Base-by-base conservation (phyloP, 2,113 vertebrate species). In the Chinchilla lanigera region DNA sequence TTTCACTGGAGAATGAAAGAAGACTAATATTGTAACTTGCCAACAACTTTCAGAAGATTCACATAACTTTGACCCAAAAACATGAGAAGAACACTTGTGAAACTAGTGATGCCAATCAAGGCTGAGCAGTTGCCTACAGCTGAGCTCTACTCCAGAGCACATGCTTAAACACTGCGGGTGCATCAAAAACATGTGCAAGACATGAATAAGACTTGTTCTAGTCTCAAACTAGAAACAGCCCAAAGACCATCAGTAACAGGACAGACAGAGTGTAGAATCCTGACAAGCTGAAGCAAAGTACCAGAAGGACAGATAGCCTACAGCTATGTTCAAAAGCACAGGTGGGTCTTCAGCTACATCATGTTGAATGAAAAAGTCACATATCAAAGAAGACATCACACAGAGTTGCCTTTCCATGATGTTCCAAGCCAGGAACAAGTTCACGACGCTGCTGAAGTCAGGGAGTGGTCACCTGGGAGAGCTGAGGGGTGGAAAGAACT, bases 231-330 rank as follows among this genome's bases (percentile, higher is more conserved):
- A 4, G 19, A 89, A 89, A 73, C 14, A 38, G 4, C 35, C 63
- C 52, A 2, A 38, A 35, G 28, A 41, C 47, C 16, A 20, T 28
- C 69, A 22, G 11, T 0, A 58, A 61, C 47, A 26, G 12, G 41
- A 47, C 0, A 4, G 22, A 17, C 1, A 24, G 50, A 38, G 1
- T 13, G 30, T 12, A 13, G n/a, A 33, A 1, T 61, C 26, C 50
- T 35, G 61, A 38, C 26, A 35, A 2, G 6, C 4, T 1, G n/a
- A 10, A 35, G 38, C 12, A 14, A 38, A 3, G 5, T 2, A 16
- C 33, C 30, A 67, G 1, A 44, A 9, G 50, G 33, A 75, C 20
- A 26, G 75, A 22, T 3, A 19, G 35, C 5, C n/a, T 22, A 50
- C n/a, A 11, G 19, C 24, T 30, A 12, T 28, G 35, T 56, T 54